These are phyloP conservation scores for Limosa lapponica DNA, from an alignment of 2,797 vertebrate species.

Conservation along the genomic window DNA sequence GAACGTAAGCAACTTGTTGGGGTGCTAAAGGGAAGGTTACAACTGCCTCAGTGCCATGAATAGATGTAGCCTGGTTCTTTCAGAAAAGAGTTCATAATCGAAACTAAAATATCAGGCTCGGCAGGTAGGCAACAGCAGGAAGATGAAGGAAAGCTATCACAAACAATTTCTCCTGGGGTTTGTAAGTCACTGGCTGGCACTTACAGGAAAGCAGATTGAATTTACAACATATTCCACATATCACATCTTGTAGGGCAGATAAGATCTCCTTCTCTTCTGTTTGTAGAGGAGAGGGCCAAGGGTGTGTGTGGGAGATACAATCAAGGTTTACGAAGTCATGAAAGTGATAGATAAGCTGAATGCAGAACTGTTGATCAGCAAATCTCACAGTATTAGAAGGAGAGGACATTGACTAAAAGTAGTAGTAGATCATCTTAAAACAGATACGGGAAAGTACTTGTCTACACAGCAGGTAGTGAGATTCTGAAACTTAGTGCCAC, in stretches of 20 bases:
- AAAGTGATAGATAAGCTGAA: conserved; percentile 2
- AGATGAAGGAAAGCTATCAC: background rate
- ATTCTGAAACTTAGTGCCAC: background rate
- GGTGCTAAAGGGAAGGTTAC: background rate
- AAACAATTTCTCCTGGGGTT: background rate
- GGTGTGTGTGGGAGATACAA: background rate
- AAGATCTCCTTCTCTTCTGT: background rate
- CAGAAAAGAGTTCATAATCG: background rate
- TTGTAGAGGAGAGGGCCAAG: background rate
- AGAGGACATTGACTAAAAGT: background rate
- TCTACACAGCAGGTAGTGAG: background rate
- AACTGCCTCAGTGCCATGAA: background rate
- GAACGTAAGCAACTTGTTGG: background rate
- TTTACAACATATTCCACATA: background rate
- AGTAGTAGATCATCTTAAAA: background rate
- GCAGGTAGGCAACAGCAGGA: background rate
- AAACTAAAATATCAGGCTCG: background rate
- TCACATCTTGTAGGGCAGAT: background rate
- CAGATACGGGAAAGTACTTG: background rate
- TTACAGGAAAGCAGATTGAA: background rate
- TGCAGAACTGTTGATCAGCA: background rate
- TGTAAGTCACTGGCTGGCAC: background rate
- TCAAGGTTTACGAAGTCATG: background rate
- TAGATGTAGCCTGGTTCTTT: background rate
- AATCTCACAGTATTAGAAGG: background rate